Conservation (phyloP, 2,113 vertebrate species). For the Salvelinus sp. region DNA sequence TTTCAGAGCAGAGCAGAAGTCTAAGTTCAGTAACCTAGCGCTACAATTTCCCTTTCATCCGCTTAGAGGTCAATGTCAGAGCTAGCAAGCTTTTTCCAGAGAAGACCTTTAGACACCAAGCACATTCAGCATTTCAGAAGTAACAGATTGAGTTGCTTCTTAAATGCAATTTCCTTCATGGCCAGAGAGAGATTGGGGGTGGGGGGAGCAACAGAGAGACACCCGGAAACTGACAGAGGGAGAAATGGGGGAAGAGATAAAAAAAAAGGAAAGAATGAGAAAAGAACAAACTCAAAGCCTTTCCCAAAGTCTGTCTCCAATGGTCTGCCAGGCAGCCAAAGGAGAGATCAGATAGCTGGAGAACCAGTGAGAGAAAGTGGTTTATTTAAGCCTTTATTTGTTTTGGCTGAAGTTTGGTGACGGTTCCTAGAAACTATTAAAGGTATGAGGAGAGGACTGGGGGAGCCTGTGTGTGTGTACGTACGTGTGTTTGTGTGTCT, state of each 20-base stretch:
- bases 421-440: conserved; percentile 61
- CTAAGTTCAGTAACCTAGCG: background rate
- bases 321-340: conserved; percentile 17
- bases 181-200: conserved; percentile 1
- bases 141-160: no score
- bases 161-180: background rate
- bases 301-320: conserved; percentile 12
- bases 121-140: background rate
- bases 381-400: conserved; percentile 53
- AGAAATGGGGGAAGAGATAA: background rate
- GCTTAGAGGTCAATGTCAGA: background rate
- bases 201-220: background rate
- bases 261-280: background rate
- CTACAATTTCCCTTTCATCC: background rate
- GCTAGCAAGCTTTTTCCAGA: background rate
- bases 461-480: background rate
- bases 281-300: background rate
- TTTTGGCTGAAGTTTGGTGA: conserved; percentile 52
- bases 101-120: background rate
- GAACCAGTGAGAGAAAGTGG: conserved; percentile 37
- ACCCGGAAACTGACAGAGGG: background rate
- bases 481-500: background rate
- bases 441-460: conserved; percentile 30
- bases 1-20: conserved; percentile 16
- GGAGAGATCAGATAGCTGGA: conserved; percentile 15